Evolutionary conservation across 2,113 vertebrate genomes (phyloP).

Genomic region (Leucopsar rothschildi): DNA sequence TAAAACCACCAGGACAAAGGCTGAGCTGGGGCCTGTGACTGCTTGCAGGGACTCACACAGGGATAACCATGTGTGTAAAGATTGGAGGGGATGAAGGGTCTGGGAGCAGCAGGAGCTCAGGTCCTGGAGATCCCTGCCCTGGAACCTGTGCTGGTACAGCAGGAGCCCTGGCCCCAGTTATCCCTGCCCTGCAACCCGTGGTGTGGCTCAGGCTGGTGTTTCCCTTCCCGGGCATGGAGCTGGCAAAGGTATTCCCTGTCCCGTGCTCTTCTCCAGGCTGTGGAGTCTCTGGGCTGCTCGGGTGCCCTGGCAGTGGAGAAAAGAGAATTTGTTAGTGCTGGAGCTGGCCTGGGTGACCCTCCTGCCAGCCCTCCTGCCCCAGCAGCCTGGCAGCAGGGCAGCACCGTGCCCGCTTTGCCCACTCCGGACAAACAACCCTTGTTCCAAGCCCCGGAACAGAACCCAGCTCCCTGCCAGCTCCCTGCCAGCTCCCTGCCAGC

Average conservation of each 20-base stretch:
- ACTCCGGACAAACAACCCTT: neutral
- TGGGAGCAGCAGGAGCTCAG: neutral
- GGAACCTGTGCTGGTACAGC: neutral
- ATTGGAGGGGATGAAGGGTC: neutral
- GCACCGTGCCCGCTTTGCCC: neutral
- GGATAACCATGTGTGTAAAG: fast-evolving
- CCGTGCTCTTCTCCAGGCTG: fast-evolving
- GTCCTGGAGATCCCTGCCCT: neutral
- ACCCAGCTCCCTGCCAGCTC: neutral
- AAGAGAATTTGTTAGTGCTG: fast-evolving
- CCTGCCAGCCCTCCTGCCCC: neutral
- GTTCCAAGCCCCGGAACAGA: neutral
- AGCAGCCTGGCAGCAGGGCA: neutral
- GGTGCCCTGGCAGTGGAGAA: neutral
- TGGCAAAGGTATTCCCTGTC: fast-evolving
- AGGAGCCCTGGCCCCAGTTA: neutral
- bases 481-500: neutral
- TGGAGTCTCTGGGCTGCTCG: neutral
- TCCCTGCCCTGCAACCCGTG: neutral
- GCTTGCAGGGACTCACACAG: neutral
- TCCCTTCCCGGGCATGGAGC: neutral
- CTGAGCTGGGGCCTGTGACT: neutral
- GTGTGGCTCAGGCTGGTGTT: fast-evolving
- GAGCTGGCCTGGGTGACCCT: neutral
- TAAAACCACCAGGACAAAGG: fast-evolving